Evolutionary conservation across 2,113 vertebrate genomes (phyloP), one percentile per base, ranked within the genome.

Genomic region (Sinocyclocheilus anshuiensis): DNA sequence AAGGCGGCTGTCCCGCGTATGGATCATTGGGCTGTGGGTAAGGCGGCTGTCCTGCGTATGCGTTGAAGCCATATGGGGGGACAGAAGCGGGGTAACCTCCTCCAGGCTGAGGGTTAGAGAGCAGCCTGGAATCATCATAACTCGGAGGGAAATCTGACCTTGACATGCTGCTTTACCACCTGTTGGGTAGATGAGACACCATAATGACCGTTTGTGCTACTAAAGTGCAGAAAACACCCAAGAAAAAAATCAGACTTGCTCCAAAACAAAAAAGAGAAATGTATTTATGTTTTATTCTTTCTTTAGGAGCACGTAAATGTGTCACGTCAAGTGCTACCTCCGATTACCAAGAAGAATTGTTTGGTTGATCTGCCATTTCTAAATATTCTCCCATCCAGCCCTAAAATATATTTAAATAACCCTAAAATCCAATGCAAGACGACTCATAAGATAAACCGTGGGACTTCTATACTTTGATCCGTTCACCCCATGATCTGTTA

Each of bases 141-240:
- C 93, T 88, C 0, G 97, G 97, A 0, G 97, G 98, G 26, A 94
- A 96, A 3, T 91, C 95, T 89, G 97, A 96, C 48, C 91, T 93
- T 0, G 97, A 97, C 97, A 98, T 98, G 72, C 72, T 45, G 53
- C 81, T 91, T 93, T 88, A 24, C 53, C 78, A 55, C 77, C 85
- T 77, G 18, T 16, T 50, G 65, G 80, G 0, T 48, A 22, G 18
- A 84, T 8, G 87, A 67, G 81, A 71, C 1, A 81, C 6, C 6
- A 42, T 24, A 22, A 36, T 57, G 18, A 78, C 7, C 12, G 42
- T 15, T 61, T 80, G 22, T 45, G 36, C 0, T n/a, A 78, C 4
- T 57, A 7, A 26, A 20, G 7, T 33, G 15, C 9, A 57, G 15
- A 18, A 33, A 69, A 55, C 4, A 4, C 36, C 36, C 20, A 15